Percentiles rank a stretch among this genome's conserved stretches.
Evolutionary conservation across 2,797 vertebrate genomes (phyloP).

Genomic region (Lutjanus argentimaculatus): DNA sequence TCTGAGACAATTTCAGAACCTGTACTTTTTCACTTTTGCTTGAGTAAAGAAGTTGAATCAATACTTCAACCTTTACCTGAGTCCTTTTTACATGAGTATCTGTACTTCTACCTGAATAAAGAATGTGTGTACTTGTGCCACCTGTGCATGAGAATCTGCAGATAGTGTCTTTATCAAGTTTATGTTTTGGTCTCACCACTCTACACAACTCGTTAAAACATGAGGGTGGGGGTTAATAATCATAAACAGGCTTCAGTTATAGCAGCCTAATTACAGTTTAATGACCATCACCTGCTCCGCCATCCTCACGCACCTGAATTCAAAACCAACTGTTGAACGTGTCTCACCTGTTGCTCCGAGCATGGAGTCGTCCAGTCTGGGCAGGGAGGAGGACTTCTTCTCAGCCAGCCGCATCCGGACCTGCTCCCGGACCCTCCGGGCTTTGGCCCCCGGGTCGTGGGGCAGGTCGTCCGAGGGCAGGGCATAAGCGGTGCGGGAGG

Average conservation of each 20-base stretch:
- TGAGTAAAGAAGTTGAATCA: too few species aligned
- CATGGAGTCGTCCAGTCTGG: constrained; percentile 69
- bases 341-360: constrained; percentile 72
- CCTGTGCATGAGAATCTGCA: too few species aligned
- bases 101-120: too few species aligned
- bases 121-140: too few species aligned
- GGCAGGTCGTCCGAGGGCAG: constrained; percentile 86
- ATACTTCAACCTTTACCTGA: too few species aligned
- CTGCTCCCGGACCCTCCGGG: constrained; percentile 92
- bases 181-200: too few species aligned
- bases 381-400: constrained; percentile 81
- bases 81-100: too few species aligned
- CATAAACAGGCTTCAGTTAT: not conserved
- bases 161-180: too few species aligned
- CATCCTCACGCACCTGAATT: not conserved
- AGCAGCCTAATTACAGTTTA: not conserved
- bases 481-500: constrained; percentile 90
- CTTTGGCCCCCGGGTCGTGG: constrained; percentile 81
- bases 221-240: not conserved
- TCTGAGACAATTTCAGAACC: too few species aligned
- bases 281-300: not conserved
- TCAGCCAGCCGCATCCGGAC: constrained; percentile 93
- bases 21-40: too few species aligned
- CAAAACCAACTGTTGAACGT: too few species aligned
- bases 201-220: too few species aligned